These are phyloP conservation scores for Anhinga anhinga DNA, from an alignment of 2,113 vertebrate species.

Conservation along the genomic window DNA sequence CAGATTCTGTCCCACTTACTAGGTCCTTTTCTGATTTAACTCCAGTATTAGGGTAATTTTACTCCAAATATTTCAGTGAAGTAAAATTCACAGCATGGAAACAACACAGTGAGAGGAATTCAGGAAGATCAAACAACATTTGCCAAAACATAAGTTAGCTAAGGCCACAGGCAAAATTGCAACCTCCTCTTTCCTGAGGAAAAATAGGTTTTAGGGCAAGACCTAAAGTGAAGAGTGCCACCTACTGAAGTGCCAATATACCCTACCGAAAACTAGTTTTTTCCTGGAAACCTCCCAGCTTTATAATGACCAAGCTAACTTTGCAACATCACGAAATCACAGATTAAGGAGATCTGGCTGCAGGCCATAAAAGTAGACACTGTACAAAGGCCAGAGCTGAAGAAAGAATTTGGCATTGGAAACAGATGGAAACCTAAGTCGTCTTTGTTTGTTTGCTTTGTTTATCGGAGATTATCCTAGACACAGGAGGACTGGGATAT, in stretches of 20 bases:
- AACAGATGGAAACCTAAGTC: constrained; percentile 45
- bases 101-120: neutral
- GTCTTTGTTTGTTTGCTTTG: constrained; percentile 41
- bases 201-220: neutral
- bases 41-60: neutral
- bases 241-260: neutral
- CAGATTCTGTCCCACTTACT: neutral
- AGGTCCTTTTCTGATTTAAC: neutral
- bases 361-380: neutral
- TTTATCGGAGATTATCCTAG: constrained; percentile 36
- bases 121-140: neutral
- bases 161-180: neutral
- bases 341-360: neutral
- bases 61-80: neutral
- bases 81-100: neutral
- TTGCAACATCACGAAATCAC: neutral
- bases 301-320: neutral
- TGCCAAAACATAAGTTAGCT: neutral
- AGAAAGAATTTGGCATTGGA: neutral
- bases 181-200: neutral
- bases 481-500: neutral
- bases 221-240: constrained; percentile 4
- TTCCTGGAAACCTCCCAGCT: neutral
- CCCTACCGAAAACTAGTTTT: neutral
- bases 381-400: neutral